Evolutionary conservation across 2,888 invertebrate species (phyloP).

Genomic region (Shargacucullia verbasci): DNA sequence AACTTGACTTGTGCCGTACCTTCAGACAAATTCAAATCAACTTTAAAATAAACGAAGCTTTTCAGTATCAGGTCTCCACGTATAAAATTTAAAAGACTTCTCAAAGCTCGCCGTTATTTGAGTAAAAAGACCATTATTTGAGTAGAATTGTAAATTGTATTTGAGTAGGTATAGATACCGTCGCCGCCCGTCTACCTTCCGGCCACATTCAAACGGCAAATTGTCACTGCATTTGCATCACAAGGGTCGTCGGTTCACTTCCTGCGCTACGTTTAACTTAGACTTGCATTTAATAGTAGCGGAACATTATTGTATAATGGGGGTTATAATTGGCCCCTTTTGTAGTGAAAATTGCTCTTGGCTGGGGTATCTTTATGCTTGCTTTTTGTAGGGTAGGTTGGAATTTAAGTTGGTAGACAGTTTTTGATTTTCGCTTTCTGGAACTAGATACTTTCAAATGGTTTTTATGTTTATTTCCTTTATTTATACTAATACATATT

Average conservation of each 20-base stretch:
- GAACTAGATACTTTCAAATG: too few relatives aligned
- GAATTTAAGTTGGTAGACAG: background rate
- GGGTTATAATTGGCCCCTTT: constrained; percentile 43
- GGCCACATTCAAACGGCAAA: constrained; percentile 60
- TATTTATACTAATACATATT: too few relatives aligned
- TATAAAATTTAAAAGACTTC: too few relatives aligned
- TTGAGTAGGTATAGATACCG: constrained; percentile 25
- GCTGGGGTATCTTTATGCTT: constrained; percentile 7
- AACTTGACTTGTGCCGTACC: too few relatives aligned
- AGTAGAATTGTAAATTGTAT: constrained; percentile 32
- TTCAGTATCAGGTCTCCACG: too few relatives aligned
- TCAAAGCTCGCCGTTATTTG: background rate
- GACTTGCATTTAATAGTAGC: constrained; percentile 40
- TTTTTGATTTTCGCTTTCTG: too few relatives aligned
- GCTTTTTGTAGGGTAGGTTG: background rate
- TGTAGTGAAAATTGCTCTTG: constrained; percentile 37
- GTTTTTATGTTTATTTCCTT: too few relatives aligned
- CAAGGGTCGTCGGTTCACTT: constrained; percentile 63
- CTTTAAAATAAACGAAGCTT: too few relatives aligned
- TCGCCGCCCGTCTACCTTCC: constrained; percentile 34
- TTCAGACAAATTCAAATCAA: too few relatives aligned
- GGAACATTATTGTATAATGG: constrained; percentile 40
- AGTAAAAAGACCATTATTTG: constrained; percentile 20
- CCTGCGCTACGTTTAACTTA: constrained; percentile 48
- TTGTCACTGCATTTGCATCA: constrained; percentile 70